Conservation (phyloP, 2,888 invertebrate genomes). For the Choristoneura rosaceana region DNA sequence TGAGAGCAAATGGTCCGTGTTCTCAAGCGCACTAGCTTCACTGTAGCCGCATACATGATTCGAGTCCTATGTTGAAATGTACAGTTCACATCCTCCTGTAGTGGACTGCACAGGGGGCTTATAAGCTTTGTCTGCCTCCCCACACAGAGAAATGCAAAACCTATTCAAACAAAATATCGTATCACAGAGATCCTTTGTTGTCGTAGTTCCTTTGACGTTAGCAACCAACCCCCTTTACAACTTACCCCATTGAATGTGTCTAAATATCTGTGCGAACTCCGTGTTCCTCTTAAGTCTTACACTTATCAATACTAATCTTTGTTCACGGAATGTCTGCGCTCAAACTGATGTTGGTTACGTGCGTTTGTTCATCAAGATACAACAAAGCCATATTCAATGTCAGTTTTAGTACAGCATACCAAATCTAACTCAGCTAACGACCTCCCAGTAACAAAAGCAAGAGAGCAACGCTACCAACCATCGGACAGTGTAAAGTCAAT, state of each 20-base stretch:
- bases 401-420: background rate
- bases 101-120: slow-evolving; percentile 31
- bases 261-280: slow-evolving; percentile 5
- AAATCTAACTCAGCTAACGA: background rate
- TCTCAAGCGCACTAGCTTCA: background rate
- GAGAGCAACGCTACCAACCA: slow-evolving; percentile 78
- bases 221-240: slow-evolving; percentile 12
- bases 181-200: slow-evolving; percentile 31
- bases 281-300: slow-evolving; percentile 22
- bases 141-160: slow-evolving; percentile 16
- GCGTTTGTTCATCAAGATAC: background rate
- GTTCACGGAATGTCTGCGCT: background rate
- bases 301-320: slow-evolving; percentile 11
- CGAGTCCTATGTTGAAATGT: background rate
- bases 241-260: slow-evolving; percentile 1
- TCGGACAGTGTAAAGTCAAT: slow-evolving; percentile 81
- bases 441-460: slow-evolving; percentile 55
- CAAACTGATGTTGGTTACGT: background rate
- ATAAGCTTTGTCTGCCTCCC: slow-evolving; percentile 10
- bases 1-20: background rate
- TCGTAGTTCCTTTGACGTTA: slow-evolving; percentile 31
- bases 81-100: slow-evolving; percentile 9
- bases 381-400: background rate
- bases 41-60: background rate
- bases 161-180: slow-evolving; percentile 9